Conservation (phyloP, 1,140 invertebrate species). For the Neodiprion lecontei region DNA sequence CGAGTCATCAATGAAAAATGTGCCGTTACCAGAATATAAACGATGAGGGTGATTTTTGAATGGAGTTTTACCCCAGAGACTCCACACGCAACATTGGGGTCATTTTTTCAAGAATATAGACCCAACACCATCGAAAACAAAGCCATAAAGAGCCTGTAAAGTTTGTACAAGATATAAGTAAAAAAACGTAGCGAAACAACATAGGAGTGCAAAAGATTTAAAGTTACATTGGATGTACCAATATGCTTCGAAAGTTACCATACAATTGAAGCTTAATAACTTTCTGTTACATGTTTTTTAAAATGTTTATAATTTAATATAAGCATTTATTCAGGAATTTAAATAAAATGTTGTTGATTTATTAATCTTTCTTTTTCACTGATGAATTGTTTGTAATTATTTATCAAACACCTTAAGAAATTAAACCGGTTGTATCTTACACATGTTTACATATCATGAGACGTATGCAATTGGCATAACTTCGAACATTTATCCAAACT, state of each 20-base stretch:
- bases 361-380: neutral
- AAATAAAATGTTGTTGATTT: neutral
- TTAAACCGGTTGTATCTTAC: no score
- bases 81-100: conserved; percentile 16
- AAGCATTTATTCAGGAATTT: neutral
- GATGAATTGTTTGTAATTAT: neutral
- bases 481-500: neutral
- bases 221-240: conserved; percentile 22
- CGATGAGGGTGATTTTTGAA: conserved; percentile 10
- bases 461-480: no score
- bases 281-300: neutral
- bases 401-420: neutral
- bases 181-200: conserved; percentile 24
- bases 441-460: no score
- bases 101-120: conserved; percentile 26
- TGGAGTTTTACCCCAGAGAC: neutral
- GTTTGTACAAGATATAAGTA: conserved; percentile 16
- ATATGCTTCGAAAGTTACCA: conserved; percentile 22
- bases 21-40: conserved; percentile 23
- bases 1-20: conserved; percentile 23
- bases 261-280: conserved; percentile 23
- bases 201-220: neutral
- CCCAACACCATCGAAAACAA: conserved; percentile 16
- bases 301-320: neutral
- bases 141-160: conserved; percentile 8